A percentile compares a stretch with the other conserved stretches of the same genome.
Conservation (phyloP, 2,888 invertebrate species). For the Leptinotarsa tumamoca region DNA sequence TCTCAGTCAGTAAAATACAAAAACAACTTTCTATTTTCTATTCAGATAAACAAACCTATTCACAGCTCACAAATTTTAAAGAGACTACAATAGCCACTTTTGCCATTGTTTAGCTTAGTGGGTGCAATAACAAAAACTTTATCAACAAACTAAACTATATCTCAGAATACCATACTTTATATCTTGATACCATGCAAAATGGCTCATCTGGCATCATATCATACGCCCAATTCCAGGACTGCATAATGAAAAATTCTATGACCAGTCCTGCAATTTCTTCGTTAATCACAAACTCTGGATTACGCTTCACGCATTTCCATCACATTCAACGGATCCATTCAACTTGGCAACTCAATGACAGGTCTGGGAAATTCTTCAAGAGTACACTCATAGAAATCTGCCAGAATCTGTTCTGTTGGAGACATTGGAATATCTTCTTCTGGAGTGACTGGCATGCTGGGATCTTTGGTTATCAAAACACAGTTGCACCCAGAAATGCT, state of each 20-base stretch:
- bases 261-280: background rate
- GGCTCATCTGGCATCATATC: constrained; percentile 27
- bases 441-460: constrained; percentile 55
- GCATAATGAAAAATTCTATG: constrained; percentile 6
- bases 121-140: constrained; percentile 7
- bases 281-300: constrained; percentile 3
- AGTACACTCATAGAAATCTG: constrained; percentile 76
- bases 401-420: constrained; percentile 71
- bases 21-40: background rate
- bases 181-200: constrained; percentile 21
- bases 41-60: background rate
- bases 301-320: background rate
- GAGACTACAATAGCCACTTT: background rate
- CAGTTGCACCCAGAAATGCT: constrained; percentile 68
- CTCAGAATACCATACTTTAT: constrained; percentile 24
- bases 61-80: background rate
- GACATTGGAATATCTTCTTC: constrained; percentile 57
- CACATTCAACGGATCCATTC: constrained; percentile 41
- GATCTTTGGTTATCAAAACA: constrained; percentile 69
- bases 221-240: background rate
- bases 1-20: background rate
- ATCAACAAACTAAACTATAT: constrained; percentile 21
- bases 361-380: constrained; percentile 75
- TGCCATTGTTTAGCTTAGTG: background rate
- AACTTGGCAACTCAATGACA: constrained; percentile 73